Percentiles rank a stretch among this genome's conserved stretches.
phyloP scores from a whole-genome alignment of 2,113 vertebrate genomes.

The Neoarius graeffei region DNA sequence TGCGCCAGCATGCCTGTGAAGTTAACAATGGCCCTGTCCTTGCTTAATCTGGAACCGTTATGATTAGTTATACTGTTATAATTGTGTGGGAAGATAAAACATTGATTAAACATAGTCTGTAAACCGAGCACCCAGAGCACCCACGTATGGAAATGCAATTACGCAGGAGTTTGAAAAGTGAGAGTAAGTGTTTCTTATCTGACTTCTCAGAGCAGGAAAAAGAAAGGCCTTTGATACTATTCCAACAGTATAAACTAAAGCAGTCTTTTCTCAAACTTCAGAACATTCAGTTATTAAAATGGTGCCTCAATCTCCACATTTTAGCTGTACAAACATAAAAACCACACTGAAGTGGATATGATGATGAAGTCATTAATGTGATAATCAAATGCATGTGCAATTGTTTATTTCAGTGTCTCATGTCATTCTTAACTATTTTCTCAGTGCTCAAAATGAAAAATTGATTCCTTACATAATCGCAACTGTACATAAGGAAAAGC shows the following conservation, averaged over 20 bases:
- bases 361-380: not conserved
- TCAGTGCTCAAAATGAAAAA: not conserved
- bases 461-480: not conserved
- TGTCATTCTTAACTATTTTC: not conserved
- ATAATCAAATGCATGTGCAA: not conserved
- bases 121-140: not conserved
- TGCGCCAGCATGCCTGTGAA: not conserved
- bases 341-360: not conserved
- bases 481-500: not conserved
- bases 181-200: not conserved
- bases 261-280: not conserved
- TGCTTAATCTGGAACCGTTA: slow-evolving; percentile 6
- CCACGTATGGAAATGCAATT: slow-evolving; percentile 5
- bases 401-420: not conserved
- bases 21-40: not conserved
- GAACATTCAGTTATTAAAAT: not conserved
- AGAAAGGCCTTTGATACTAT: slow-evolving; percentile 6
- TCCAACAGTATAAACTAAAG: not conserved
- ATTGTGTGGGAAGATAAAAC: not conserved
- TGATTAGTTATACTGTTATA: slow-evolving; percentile 58
- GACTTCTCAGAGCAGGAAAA: not conserved
- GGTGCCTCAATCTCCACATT: not conserved
- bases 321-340: not conserved
- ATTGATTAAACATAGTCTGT: slow-evolving; percentile 43
- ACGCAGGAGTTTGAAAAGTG: not conserved